These are phyloP conservation scores for Rhinogobio ventralis DNA, from an alignment of 2,797 vertebrate species.

Conservation along the genomic window DNA sequence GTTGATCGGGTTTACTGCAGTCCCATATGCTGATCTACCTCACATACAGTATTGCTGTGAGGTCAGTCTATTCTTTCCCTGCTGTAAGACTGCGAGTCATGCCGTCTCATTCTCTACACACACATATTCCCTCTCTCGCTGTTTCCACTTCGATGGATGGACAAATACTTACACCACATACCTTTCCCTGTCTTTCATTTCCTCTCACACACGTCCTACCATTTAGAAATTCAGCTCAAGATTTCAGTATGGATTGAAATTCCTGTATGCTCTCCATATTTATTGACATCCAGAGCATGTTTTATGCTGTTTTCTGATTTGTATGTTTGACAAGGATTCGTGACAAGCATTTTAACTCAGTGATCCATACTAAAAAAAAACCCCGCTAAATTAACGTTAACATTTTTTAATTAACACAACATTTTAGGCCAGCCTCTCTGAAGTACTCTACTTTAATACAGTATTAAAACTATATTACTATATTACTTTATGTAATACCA, in stretches of 20 bases:
- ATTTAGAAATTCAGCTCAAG: neutral
- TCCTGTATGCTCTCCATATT: slow-evolving; percentile 35
- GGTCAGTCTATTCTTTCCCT: too few relatives aligned
- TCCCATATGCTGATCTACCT: neutral
- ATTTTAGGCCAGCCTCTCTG: neutral
- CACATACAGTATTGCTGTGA: neutral
- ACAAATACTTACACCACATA: neutral
- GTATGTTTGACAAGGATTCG: neutral
- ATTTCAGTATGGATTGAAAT: slow-evolving; percentile 42
- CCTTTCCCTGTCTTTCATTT: neutral
- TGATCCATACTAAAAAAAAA: neutral
- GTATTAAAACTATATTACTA: neutral
- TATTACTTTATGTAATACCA: neutral
- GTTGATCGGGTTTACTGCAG: neutral
- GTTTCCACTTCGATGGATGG: neutral
- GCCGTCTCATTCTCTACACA: slow-evolving; percentile 11
- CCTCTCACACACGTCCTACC: neutral
- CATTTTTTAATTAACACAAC: too few relatives aligned
- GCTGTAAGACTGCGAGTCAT: neutral
- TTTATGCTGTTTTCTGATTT: neutral
- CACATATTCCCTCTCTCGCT: neutral
- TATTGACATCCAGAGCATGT: neutral
- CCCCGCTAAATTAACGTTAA: too few relatives aligned
- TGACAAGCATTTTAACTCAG: neutral
- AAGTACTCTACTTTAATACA: neutral